phyloP scores from a whole-genome alignment of 2,797 vertebrate species.

The Sylvilagus floridanus region DNA sequence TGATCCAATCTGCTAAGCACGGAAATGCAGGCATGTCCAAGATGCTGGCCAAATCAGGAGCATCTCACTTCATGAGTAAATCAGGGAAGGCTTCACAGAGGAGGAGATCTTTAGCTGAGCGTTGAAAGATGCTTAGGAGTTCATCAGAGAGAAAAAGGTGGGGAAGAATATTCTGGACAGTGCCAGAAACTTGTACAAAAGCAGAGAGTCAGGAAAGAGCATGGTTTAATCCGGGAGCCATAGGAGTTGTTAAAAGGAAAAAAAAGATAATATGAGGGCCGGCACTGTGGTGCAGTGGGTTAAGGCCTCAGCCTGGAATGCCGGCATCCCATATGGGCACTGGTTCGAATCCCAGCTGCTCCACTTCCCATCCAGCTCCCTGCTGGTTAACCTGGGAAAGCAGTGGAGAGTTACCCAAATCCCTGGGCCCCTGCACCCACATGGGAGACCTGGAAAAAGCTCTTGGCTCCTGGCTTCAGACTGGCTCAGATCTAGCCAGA shows the following conservation, averaged over 20 bases:
- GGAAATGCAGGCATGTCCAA: background rate
- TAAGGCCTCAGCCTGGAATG: too few relatives aligned
- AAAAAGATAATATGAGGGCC: too few relatives aligned
- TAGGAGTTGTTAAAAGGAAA: background rate
- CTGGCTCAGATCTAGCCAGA: too few relatives aligned
- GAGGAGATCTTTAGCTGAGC: background rate
- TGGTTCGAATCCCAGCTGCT: too few relatives aligned
- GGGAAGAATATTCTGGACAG: background rate
- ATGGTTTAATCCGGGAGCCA: background rate
- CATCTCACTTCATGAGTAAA: background rate
- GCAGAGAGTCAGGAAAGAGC: background rate
- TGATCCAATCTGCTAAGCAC: background rate
- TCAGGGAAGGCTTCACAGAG: background rate
- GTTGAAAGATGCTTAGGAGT: background rate
- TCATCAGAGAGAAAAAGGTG: background rate
- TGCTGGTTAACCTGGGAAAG: too few relatives aligned
- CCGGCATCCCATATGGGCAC: too few relatives aligned
- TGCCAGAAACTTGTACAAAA: background rate
- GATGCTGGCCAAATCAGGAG: background rate
- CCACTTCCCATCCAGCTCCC: too few relatives aligned
- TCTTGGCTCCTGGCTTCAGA: too few relatives aligned
- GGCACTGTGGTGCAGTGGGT: too few relatives aligned
- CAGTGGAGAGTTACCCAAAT: too few relatives aligned
- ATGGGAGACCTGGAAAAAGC: too few relatives aligned
- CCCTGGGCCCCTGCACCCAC: too few relatives aligned